Evolutionary conservation across 2,888 invertebrate genomes (phyloP).

Genomic region (Eremobia ochroleuca): DNA sequence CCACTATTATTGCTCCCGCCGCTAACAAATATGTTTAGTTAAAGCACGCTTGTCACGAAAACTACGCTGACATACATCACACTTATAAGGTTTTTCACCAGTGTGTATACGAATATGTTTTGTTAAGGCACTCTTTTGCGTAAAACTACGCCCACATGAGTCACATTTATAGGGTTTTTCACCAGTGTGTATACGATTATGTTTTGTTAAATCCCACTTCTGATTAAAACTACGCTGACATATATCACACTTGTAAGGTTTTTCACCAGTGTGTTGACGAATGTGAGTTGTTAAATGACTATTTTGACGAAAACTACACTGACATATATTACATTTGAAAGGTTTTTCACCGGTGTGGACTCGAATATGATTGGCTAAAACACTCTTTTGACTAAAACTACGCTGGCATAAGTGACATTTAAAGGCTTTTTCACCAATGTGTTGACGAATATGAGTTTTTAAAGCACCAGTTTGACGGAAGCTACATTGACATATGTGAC

Average conservation of each 20-base stretch:
- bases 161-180: constrained; percentile 7
- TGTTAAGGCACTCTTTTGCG: constrained; percentile 1
- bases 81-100: constrained; percentile 1
- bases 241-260: neutral
- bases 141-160: neutral
- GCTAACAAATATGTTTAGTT: neutral
- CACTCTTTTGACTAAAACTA: neutral
- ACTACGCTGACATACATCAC: neutral
- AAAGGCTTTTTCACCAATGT: neutral
- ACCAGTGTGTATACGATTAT: constrained; percentile 1
- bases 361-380: neutral
- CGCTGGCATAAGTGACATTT: neutral
- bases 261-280: constrained; percentile 6
- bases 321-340: neutral
- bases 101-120: neutral
- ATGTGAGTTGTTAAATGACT: neutral
- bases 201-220: neutral
- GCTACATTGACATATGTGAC: neutral
- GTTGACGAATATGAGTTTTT: neutral
- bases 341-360: neutral
- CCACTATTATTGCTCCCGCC: no score
- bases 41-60: neutral
- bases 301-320: neutral
- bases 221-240: neutral
- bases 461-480: neutral